Conservation (phyloP, 1,140 invertebrate species). For the Tetragnatha versicolor region DNA sequence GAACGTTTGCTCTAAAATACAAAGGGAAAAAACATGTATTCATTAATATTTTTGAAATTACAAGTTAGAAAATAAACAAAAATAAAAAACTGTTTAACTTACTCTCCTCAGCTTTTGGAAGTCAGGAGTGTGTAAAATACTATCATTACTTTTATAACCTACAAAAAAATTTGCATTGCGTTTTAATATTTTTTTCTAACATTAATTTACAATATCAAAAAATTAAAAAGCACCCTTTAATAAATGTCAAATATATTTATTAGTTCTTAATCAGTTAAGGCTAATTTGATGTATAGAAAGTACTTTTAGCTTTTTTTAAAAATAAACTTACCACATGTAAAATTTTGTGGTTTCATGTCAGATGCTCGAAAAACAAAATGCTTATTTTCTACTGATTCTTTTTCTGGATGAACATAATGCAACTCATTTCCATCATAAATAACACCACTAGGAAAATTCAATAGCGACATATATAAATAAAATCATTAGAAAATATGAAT, state of each 20-base stretch:
- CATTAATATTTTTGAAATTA: slow-evolving; percentile 67
- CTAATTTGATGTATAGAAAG: too few species aligned
- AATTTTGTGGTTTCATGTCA: slow-evolving; percentile 57
- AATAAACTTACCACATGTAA: slow-evolving; percentile 60
- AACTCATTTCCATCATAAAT: slow-evolving; percentile 79
- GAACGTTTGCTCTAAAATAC: slow-evolving; percentile 36
- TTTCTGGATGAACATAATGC: slow-evolving; percentile 76
- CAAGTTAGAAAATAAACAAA: neutral
- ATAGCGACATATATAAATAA: too few species aligned
- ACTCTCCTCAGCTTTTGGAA: slow-evolving; percentile 57
- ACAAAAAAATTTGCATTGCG: too few species aligned
- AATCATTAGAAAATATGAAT: too few species aligned
- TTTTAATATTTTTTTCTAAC: too few species aligned
- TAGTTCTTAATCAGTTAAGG: too few species aligned
- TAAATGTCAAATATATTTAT: too few species aligned
- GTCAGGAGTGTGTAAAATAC: slow-evolving; percentile 59
- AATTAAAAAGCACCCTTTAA: too few species aligned
- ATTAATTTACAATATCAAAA: too few species aligned
- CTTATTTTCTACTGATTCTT: slow-evolving; percentile 49
- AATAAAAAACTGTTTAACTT: slow-evolving; percentile 45
- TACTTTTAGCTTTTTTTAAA: too few species aligned
- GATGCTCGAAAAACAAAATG: slow-evolving; percentile 59
- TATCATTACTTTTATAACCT: too few species aligned
- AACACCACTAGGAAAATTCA: slow-evolving; percentile 72
- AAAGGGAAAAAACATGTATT: slow-evolving; percentile 68